Conservation (phyloP, 2,113 vertebrate genomes). For the Scomber colias region DNA sequence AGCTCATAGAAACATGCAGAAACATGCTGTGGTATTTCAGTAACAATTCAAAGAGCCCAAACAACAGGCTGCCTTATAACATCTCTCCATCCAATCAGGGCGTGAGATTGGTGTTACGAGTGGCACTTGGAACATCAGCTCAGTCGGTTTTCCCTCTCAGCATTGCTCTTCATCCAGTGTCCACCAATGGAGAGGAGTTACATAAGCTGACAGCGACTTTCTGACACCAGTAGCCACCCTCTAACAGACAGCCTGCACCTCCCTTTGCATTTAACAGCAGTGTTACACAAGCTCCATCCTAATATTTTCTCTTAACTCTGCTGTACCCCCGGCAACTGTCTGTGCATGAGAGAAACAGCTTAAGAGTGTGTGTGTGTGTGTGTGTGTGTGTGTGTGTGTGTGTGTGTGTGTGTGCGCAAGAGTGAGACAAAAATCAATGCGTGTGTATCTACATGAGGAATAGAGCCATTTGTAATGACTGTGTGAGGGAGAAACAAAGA, state of each 20-base stretch:
- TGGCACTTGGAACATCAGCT: constrained; percentile 22
- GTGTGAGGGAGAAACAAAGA: constrained; percentile 10
- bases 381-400: not conserved
- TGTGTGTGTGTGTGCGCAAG: not conserved
- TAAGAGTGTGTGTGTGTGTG: not conserved
- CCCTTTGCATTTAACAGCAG: constrained; percentile 54
- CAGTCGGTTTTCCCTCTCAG: constrained; percentile 33
- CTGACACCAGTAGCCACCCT: constrained; percentile 32
- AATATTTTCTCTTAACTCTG: constrained; percentile 46
- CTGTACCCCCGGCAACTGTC: constrained; percentile 50
- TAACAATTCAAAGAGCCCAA: constrained; percentile 5
- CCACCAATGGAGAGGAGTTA: constrained; percentile 44
- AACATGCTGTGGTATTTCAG: not conserved
- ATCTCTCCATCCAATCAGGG: constrained; percentile 20
- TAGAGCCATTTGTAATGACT: constrained; percentile 3
- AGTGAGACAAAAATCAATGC: not conserved
- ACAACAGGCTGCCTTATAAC: not conserved
- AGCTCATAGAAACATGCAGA: constrained; percentile 2
- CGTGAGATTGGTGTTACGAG: not conserved
- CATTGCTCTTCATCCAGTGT: constrained; percentile 19
- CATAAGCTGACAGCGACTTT: constrained; percentile 57
- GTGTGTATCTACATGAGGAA: not conserved
- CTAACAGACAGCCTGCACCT: constrained; percentile 17
- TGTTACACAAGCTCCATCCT: constrained; percentile 46
- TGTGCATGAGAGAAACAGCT: not conserved